These are phyloP conservation scores for Haplotaxodon microlepis DNA, from an alignment of 2,113 vertebrate genomes.

Conservation along the genomic window DNA sequence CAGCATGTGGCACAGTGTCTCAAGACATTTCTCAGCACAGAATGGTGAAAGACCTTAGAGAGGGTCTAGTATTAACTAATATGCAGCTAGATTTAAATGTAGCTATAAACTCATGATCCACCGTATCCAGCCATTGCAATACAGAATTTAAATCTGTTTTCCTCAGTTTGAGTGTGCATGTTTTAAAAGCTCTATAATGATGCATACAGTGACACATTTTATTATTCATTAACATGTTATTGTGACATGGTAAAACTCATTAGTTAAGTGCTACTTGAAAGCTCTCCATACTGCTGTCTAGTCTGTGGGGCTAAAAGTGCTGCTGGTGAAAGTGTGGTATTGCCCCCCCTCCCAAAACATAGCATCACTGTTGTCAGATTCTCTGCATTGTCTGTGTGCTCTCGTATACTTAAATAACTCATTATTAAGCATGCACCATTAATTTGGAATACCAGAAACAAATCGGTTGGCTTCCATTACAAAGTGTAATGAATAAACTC, in stretches of 20 bases:
- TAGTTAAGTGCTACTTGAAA: neutral
- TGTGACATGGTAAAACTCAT: neutral
- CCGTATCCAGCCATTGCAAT: neutral
- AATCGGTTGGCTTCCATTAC: neutral
- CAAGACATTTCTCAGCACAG: conserved; percentile 25
- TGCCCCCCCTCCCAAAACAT: neutral
- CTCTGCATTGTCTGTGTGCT: neutral
- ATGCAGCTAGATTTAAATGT: neutral
- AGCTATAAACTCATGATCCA: neutral
- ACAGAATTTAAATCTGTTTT: neutral
- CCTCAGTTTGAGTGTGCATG: neutral
- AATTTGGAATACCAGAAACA: neutral
- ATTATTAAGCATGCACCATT: neutral
- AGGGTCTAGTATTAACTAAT: neutral
- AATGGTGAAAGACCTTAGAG: neutral
- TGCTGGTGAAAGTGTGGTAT: neutral
- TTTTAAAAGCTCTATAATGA: neutral
- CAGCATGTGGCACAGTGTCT: conserved; percentile 34
- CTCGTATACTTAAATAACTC: neutral
- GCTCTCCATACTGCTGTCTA: neutral
- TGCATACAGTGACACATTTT: neutral
- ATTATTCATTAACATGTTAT: neutral
- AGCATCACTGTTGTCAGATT: neutral
- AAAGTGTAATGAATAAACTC: neutral
- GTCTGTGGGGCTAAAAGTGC: neutral